A percentile compares a stretch with the other conserved stretches of the same genome.
These are phyloP conservation scores for Parnassius orleans DNA, from an alignment of 2,888 invertebrate species.

Conservation along the genomic window DNA sequence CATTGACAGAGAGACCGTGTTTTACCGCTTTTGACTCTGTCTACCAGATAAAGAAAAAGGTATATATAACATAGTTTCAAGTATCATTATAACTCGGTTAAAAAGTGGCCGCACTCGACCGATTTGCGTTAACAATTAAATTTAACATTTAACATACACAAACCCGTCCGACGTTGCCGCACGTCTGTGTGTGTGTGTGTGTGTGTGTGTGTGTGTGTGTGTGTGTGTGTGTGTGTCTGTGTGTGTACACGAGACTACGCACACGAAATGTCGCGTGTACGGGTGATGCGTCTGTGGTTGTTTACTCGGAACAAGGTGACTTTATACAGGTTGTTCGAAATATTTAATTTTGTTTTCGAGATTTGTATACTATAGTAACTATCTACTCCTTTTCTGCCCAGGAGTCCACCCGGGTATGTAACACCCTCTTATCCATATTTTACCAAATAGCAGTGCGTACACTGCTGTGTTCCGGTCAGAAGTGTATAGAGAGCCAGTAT, in stretches of 20 bases:
- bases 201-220: conserved; percentile 12
- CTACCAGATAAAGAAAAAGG: no score
- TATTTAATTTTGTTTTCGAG: not conserved
- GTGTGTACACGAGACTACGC: not conserved
- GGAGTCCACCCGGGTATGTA: no score
- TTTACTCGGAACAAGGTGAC: conserved; percentile 59
- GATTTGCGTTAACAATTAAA: conserved; percentile 54
- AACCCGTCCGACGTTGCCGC: not conserved
- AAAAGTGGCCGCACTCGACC: conserved; percentile 30
- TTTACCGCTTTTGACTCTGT: no score
- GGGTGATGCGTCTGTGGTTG: conserved; percentile 32
- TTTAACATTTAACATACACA: conserved; percentile 40
- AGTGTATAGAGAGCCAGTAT: no score
- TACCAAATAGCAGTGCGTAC: no score
- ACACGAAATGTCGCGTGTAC: not conserved
- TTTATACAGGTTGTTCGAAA: conserved; percentile 43
- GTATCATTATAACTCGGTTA: conserved; percentile 1
- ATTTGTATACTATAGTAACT: not conserved
- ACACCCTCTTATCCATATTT: no score
- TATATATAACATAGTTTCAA: not conserved
- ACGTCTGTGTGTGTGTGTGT: not conserved
- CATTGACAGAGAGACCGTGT: no score
- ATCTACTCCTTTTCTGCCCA: no score
- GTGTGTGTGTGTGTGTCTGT: conserved; percentile 11
- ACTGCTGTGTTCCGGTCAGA: no score